Evolutionary conservation across 2,888 invertebrate species (phyloP).

Genomic region (Tinea pellionella): DNA sequence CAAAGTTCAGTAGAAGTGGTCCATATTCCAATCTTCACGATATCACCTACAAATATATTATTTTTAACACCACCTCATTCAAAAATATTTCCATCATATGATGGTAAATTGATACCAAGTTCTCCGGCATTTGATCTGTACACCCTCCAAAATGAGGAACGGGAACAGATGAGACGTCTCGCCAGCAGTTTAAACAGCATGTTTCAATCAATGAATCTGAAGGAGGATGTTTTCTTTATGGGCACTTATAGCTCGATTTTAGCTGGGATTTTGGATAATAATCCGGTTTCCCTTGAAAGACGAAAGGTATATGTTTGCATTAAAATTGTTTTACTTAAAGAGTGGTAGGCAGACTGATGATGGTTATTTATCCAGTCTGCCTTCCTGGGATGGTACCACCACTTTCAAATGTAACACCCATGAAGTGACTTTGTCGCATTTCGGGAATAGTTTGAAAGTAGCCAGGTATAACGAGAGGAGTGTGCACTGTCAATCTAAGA

Average conservation of each 20-base stretch:
- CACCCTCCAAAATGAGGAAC: constrained; percentile 41
- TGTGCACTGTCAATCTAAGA: no score
- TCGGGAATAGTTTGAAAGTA: no score
- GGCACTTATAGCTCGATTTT: constrained; percentile 73
- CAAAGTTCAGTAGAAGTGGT: constrained; percentile 70
- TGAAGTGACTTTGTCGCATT: no score
- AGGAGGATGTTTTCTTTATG: constrained; percentile 74
- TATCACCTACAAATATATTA: constrained; percentile 65
- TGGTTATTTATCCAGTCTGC: no score
- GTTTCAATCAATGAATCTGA: constrained; percentile 69
- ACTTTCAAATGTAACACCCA: no score
- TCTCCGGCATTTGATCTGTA: constrained; percentile 43
- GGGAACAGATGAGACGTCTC: constrained; percentile 49
- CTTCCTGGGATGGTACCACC: no score
- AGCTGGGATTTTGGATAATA: constrained; percentile 69
- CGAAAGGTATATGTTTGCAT: constrained; percentile 70
- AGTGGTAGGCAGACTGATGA: no score
- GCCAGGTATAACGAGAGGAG: no score
- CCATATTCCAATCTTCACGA: constrained; percentile 71
- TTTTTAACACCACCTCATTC: constrained; percentile 74
- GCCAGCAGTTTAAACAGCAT: constrained; percentile 64
- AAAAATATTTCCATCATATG: constrained; percentile 66
- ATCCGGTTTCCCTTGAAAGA: constrained; percentile 60
- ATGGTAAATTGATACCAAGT: constrained; percentile 38
- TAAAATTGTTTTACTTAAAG: no score